These are phyloP conservation scores for Bombus affinis DNA, from an alignment of 1,140 invertebrate genomes.

Conservation along the genomic window DNA sequence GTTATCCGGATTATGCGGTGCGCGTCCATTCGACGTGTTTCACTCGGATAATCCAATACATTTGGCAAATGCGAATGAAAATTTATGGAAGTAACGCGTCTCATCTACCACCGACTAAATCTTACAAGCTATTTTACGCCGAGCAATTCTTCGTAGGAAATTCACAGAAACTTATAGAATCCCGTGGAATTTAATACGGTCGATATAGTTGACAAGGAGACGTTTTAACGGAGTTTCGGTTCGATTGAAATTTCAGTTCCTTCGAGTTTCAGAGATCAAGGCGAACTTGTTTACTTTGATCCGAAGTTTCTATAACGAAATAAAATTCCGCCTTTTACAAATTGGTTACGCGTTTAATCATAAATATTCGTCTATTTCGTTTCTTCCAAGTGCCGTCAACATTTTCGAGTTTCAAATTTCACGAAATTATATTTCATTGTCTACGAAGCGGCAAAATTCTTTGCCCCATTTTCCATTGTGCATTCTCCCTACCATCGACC, in stretches of 20 bases:
- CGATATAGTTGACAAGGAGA: background rate
- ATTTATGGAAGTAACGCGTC: slow-evolving; percentile 9
- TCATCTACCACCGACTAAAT: background rate
- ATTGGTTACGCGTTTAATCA: background rate
- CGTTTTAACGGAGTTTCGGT: background rate
- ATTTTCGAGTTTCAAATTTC: background rate
- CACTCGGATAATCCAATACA: slow-evolving; percentile 1
- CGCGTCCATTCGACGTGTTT: background rate
- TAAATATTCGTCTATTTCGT: background rate
- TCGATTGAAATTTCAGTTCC: background rate
- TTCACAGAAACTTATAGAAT: background rate
- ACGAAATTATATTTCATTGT: background rate
- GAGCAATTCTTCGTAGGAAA: background rate
- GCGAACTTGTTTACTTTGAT: background rate
- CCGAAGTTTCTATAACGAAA: background rate
- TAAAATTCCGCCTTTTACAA: background rate
- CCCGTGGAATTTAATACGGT: background rate
- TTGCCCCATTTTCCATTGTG: background rate
- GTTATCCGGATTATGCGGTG: slow-evolving; percentile 21
- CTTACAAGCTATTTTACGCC: background rate
- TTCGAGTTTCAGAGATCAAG: background rate
- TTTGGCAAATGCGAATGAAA: background rate
- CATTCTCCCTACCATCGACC: no score
- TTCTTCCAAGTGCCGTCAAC: accelerated
- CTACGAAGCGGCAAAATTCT: background rate